A percentile compares a stretch with the other conserved stretches of the same genome.
Conservation (phyloP, 2,888 invertebrate species). For the Drosophila melanosoma region DNA sequence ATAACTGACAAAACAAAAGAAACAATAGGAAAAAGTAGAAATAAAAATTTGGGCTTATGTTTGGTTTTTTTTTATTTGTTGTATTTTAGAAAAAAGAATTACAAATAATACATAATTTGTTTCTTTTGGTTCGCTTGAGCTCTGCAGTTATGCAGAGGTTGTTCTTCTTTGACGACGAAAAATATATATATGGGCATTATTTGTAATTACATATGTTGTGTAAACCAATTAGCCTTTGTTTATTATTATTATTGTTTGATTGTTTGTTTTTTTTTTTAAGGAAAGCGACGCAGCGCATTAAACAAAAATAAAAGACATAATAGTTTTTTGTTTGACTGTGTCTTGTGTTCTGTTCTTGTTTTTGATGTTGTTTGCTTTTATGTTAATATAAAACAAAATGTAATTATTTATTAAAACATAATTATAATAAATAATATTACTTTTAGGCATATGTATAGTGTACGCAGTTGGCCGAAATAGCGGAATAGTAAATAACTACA, state of each 20-base stretch:
- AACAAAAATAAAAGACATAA: constrained; percentile 56
- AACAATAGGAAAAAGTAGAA: constrained; percentile 13
- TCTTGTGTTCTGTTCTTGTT: constrained; percentile 53
- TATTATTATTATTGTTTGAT: constrained; percentile 6
- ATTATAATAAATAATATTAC: constrained; percentile 79
- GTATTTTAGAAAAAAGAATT: constrained; percentile 76
- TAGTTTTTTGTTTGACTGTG: constrained; percentile 40
- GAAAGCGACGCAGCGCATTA: constrained; percentile 63
- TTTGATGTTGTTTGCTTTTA: constrained; percentile 27
- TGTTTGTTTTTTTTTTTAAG: constrained; percentile 32
- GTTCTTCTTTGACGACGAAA: constrained; percentile 57
- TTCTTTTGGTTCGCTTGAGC: constrained; percentile 77
- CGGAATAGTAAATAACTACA: constrained; percentile 52
- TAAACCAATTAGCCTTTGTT: constrained; percentile 59
- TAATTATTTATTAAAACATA: constrained; percentile 81
- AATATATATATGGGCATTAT: constrained; percentile 53
- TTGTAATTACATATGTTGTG: constrained; percentile 53
- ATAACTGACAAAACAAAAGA: constrained; percentile 1
- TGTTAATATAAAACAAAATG: constrained; percentile 69
- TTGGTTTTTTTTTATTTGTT: constrained; percentile 70
- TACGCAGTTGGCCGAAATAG: constrained; percentile 61
- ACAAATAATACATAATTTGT: constrained; percentile 80
- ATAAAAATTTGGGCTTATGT: constrained; percentile 50
- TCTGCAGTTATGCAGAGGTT: constrained; percentile 38
- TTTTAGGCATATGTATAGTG: constrained; percentile 65